Percentiles rank a stretch among this genome's conserved stretches.
phyloP scores from a whole-genome alignment of 2,888 invertebrate species.

The Phorcus lineatus region DNA sequence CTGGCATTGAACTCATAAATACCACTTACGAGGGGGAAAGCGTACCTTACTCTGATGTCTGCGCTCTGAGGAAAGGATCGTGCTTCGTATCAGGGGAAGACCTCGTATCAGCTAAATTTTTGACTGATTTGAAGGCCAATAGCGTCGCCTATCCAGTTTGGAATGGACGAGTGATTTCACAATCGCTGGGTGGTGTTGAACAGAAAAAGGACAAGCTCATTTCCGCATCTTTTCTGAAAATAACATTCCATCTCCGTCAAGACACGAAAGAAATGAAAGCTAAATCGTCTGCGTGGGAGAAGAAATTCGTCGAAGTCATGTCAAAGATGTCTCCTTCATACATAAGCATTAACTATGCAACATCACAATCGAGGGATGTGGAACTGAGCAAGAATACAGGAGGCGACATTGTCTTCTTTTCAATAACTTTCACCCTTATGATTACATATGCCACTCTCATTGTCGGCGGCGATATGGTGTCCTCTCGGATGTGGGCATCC shows the following conservation, averaged over 20 bases:
- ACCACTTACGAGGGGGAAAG: not conserved
- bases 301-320: not conserved
- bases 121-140: not conserved
- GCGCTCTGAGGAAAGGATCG: slow-evolving; percentile 21
- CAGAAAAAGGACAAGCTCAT: not conserved
- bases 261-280: not conserved
- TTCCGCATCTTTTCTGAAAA: not conserved
- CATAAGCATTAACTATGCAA: slow-evolving; percentile 35
- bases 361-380: slow-evolving; percentile 49
- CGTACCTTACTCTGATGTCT: slow-evolving; percentile 25
- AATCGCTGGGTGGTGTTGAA: not conserved
- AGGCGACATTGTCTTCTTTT: slow-evolving; percentile 39
- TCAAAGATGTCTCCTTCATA: not conserved
- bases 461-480: slow-evolving; percentile 48
- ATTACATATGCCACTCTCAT: slow-evolving; percentile 44
- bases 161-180: not conserved
- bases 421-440: slow-evolving; percentile 42
- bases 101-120: not conserved
- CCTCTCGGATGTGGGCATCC: slow-evolving; percentile 47
- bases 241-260: not conserved
- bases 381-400: slow-evolving; percentile 48
- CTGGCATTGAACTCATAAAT: not conserved
- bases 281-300: not conserved
- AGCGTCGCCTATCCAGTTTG: slow-evolving; percentile 37
- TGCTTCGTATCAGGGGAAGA: slow-evolving; percentile 28